These are phyloP conservation scores for Dolomedes plantarius DNA, from an alignment of 2,888 invertebrate genomes.

Conservation along the genomic window DNA sequence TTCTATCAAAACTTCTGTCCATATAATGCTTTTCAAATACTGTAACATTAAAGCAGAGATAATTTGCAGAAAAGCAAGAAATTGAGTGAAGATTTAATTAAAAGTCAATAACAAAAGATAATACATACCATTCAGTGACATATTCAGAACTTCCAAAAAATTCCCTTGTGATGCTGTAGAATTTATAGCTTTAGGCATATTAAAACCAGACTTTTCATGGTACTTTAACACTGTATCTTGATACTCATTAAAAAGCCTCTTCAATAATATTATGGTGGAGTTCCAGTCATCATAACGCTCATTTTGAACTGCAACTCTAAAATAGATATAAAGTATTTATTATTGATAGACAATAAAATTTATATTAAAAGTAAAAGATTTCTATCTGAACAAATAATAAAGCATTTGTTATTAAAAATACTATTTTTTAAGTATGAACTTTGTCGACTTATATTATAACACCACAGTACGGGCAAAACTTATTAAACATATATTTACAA, in stretches of 20 bases:
- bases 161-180: slow-evolving; percentile 88
- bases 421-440: too few species aligned
- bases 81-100: too few species aligned
- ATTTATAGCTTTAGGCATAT: slow-evolving; percentile 87
- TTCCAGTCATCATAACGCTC: slow-evolving; percentile 99
- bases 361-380: too few species aligned
- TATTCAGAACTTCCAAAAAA: slow-evolving; percentile 98
- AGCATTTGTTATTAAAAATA: too few species aligned
- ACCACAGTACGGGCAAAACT: too few species aligned
- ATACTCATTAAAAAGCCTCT: slow-evolving; percentile 92
- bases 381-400: too few species aligned
- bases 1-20: slow-evolving; percentile 97
- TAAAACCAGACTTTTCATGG: slow-evolving; percentile 83
- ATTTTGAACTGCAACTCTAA: slow-evolving; percentile 96
- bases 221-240: slow-evolving; percentile 90
- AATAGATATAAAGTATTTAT: background rate
- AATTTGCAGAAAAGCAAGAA: too few species aligned
- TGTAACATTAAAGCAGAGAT: too few species aligned
- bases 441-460: too few species aligned
- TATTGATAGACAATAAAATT: too few species aligned
- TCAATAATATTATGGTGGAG: slow-evolving; percentile 88
- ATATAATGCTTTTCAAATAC: slow-evolving; percentile 98
- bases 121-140: slow-evolving; percentile 96
- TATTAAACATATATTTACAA: too few species aligned
- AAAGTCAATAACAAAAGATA: background rate